Conservation (phyloP, 2,113 vertebrate species). For the Dicerorhinus sumatrensis region DNA sequence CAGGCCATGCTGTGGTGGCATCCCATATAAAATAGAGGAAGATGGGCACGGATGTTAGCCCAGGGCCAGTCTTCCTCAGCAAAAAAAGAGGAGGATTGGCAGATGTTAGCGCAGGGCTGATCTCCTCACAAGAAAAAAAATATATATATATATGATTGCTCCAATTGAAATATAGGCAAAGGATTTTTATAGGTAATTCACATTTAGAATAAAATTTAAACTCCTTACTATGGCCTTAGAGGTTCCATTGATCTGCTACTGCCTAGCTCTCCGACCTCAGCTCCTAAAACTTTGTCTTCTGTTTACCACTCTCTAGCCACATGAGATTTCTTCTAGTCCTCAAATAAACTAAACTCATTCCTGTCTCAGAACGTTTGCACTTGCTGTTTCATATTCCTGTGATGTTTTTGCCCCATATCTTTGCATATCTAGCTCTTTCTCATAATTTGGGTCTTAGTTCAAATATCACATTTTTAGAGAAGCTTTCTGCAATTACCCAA, state of each 20-base stretch:
- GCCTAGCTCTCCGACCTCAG: background rate
- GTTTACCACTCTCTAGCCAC: background rate
- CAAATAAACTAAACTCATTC: background rate
- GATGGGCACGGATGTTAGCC: too few relatives aligned
- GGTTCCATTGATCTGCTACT: background rate
- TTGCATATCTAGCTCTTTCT: background rate
- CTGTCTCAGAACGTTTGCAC: background rate
- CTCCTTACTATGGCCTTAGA: background rate
- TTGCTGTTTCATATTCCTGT: background rate
- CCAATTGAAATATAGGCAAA: background rate
- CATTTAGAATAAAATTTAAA: constrained; percentile 17
- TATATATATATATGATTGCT: background rate
- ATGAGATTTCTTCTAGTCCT: background rate
- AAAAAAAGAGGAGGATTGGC: too few relatives aligned
- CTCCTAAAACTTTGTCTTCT: background rate
- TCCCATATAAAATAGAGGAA: too few relatives aligned
- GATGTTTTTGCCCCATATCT: background rate
- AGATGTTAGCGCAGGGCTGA: too few relatives aligned
- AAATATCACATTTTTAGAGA: background rate
- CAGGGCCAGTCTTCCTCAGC: too few relatives aligned
- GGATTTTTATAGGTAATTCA: background rate
- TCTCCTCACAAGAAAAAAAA: too few relatives aligned
- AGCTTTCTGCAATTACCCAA: background rate
- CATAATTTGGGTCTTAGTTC: background rate
- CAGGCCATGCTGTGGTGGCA: too few relatives aligned